phyloP scores from a whole-genome alignment of 1,140 invertebrate species.

The Heliconius nattereri region DNA sequence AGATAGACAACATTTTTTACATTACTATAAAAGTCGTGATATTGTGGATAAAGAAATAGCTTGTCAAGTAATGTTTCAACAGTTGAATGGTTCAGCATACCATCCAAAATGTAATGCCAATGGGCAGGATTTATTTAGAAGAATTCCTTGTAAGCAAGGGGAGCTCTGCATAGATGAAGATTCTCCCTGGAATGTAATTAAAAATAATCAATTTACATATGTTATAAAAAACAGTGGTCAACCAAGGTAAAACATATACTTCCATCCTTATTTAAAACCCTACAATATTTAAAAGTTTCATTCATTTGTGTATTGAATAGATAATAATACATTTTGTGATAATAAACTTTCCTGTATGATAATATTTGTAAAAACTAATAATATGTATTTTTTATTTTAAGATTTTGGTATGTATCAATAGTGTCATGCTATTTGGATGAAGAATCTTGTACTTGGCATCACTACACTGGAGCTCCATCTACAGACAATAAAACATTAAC shows the following conservation, averaged over 20 bases:
- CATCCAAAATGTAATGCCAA: slow-evolving; percentile 91
- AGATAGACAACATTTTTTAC: slow-evolving; percentile 92
- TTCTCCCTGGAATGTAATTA: slow-evolving; percentile 90
- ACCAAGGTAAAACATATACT: slow-evolving; percentile 85
- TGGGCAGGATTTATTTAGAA: slow-evolving; percentile 92
- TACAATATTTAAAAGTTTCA: no score
- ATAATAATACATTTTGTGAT: no score
- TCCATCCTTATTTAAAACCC: not conserved
- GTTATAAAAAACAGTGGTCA: slow-evolving; percentile 93
- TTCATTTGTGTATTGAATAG: no score
- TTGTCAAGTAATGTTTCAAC: slow-evolving; percentile 92
- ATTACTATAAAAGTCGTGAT: slow-evolving; percentile 92
- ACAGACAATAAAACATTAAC: slow-evolving; percentile 65
- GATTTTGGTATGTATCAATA: slow-evolving; percentile 97
- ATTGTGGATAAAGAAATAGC: slow-evolving; percentile 84
- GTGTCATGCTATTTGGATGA: slow-evolving; percentile 94
- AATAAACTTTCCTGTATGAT: not conserved
- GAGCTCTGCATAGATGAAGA: slow-evolving; percentile 94
- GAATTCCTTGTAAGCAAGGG: slow-evolving; percentile 91
- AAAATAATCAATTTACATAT: slow-evolving; percentile 96
- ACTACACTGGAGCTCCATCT: slow-evolving; percentile 79
- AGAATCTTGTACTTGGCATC: slow-evolving; percentile 90
- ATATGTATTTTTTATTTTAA: slow-evolving; percentile 65
- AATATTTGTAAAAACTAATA: slow-evolving; percentile 6
- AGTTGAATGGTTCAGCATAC: slow-evolving; percentile 90